These are phyloP conservation scores for Notolepis coatsorum DNA, from an alignment of 2,797 vertebrate species.

Conservation along the genomic window DNA sequence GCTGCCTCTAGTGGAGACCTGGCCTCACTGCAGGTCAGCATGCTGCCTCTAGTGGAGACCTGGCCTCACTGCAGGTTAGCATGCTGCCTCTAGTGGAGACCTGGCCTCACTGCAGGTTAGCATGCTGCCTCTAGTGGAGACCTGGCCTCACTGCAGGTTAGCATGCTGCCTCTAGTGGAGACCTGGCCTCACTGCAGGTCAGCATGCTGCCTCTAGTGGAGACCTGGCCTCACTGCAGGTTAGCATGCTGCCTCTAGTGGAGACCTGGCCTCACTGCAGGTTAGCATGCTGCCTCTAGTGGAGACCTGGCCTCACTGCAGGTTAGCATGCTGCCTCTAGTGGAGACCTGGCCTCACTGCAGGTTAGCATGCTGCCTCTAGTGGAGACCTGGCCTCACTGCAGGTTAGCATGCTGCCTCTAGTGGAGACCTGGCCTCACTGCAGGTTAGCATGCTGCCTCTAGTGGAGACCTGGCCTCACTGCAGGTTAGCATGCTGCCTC, in stretches of 20 bases:
- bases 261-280: conserved; percentile 13
- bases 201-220: not conserved
- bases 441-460: not conserved
- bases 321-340: too few species aligned
- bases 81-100: too few species aligned
- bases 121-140: not conserved
- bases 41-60: not conserved
- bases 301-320: not conserved
- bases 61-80: not conserved
- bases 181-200: conserved; percentile 8
- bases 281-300: not conserved
- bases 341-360: conserved; percentile 17
- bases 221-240: not conserved
- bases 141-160: not conserved
- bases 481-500: too few species aligned
- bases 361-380: not conserved
- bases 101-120: conserved; percentile 2
- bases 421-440: conserved; percentile 20
- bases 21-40: conserved; percentile 5
- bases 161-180: too few species aligned
- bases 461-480: not conserved
- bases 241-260: too few species aligned
- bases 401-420: too few species aligned
- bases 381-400: not conserved
- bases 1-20: too few species aligned